These are phyloP conservation scores for Entomobrya proxima DNA, from an alignment of 2,888 invertebrate species.

Conservation along the genomic window DNA sequence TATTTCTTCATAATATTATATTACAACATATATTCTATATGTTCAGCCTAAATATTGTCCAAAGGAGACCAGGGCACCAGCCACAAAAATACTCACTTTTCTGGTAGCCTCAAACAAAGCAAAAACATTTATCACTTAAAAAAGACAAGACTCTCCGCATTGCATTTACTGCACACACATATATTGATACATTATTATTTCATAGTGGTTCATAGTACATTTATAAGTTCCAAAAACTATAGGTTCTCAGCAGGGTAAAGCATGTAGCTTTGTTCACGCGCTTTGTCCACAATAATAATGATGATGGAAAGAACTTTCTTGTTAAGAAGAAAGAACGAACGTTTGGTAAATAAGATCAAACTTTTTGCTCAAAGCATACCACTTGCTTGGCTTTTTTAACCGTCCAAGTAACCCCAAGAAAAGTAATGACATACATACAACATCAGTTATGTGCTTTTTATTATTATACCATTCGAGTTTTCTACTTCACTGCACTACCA, in stretches of 20 bases:
- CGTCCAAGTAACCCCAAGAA: slow-evolving; percentile 27
- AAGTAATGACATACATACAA: slow-evolving; percentile 12
- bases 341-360: slow-evolving; percentile 32
- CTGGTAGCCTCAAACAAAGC: slow-evolving; percentile 7
- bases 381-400: not conserved
- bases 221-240: no score
- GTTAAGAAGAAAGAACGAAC: not conserved
- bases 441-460: not conserved
- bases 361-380: slow-evolving; percentile 1
- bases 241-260: no score
- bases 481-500: not conserved
- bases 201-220: not conserved
- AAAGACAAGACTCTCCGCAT: not conserved
- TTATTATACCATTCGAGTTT: not conserved
- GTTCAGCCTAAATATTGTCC: not conserved
- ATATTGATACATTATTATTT: not conserved
- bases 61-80: not conserved
- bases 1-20: not conserved
- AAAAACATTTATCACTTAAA: slow-evolving; percentile 19
- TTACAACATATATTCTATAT: not conserved
- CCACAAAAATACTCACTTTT: not conserved
- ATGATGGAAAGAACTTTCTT: slow-evolving; percentile 25
- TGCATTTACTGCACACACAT: not conserved
- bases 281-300: slow-evolving; percentile 9
- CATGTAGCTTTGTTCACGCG: not conserved